phyloP scores from a whole-genome alignment of 2,113 vertebrate genomes.

The Macheiramphus alcinus region DNA sequence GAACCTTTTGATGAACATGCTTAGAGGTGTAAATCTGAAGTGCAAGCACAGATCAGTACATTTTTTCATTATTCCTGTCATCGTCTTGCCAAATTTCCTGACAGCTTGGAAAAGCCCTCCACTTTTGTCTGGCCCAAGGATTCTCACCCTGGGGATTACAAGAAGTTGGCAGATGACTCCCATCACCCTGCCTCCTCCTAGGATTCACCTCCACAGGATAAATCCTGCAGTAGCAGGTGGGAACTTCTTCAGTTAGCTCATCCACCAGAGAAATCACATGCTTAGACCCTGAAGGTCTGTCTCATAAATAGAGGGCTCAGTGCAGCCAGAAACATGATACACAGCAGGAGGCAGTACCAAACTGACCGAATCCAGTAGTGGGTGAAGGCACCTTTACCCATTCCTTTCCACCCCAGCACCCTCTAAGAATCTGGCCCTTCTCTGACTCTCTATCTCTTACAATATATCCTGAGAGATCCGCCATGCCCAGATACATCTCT shows the following conservation, averaged over 20 bases:
- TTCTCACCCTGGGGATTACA: constrained; percentile 1
- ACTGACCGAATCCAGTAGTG: neutral
- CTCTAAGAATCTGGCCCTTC: neutral
- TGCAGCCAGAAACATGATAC: neutral
- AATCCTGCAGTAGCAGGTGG: neutral
- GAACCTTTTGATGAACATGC: neutral
- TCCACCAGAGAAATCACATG: neutral
- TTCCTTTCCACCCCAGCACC: neutral
- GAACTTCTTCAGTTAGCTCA: neutral
- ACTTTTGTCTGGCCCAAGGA: neutral
- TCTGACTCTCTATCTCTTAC: neutral
- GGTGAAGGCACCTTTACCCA: neutral
- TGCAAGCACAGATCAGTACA: neutral
- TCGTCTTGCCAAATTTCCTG: neutral
- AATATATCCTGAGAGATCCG: neutral
- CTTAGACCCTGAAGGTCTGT: neutral
- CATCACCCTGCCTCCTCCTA: neutral
- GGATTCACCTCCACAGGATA: neutral
- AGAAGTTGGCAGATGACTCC: neutral
- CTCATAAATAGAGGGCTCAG: neutral
- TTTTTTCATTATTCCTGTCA: neutral
- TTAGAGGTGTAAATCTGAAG: neutral
- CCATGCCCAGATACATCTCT: neutral
- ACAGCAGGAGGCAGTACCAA: neutral
- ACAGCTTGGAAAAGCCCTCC: neutral